Base-by-base conservation (phyloP, 2,888 invertebrate species). In the Sinhomidia bicolor region DNA sequence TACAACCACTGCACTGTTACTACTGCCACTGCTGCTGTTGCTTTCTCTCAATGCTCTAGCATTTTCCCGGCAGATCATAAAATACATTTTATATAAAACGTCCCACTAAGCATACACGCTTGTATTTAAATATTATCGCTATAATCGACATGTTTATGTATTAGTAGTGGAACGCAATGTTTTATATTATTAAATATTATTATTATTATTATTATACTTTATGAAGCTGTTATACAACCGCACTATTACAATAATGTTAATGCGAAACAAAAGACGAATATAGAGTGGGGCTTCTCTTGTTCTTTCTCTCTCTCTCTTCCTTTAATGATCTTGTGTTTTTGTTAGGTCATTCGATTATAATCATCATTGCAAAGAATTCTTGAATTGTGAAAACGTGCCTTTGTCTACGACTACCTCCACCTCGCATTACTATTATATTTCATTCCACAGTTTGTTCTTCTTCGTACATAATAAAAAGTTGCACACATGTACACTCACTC, bases 321-420 rank as follows among this genome's bases (percentile, higher is more conserved):
- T 68, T 47, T 82, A 82, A 82, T 82, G 82, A 82, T 82, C 68
- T 68, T 74, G 83, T 51, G n/a, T 81, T 62, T 83, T 71, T 74
- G 57, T 74, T 57, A 83, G 85, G 85, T 76, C 76, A 85, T 78
- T 41, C 62, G 85, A 85, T 85, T 76, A 85, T 76, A 78, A 85
- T 85, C 76, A 54, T 81, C n/a, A 65, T n/a, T 51, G 54, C 26
- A 74, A 74, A 83, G 57, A 83, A 74, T 85, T 79, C 32, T 79
- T 54, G 79, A 85, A 78, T 85, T 68, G 51, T 65, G 44, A 23
- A 84, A 71, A 85, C 85, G 85, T 85, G 85, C 85, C 29, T 76
- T 78, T 85, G 79, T 79, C 78, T 74, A 36, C 57, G 29, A 60
- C 60, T 20, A 80, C 44, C 32, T 29, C 26, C 36, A 5, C 36